Base-by-base conservation (phyloP, 2,113 vertebrate genomes). In the Sturnus vulgaris region DNA sequence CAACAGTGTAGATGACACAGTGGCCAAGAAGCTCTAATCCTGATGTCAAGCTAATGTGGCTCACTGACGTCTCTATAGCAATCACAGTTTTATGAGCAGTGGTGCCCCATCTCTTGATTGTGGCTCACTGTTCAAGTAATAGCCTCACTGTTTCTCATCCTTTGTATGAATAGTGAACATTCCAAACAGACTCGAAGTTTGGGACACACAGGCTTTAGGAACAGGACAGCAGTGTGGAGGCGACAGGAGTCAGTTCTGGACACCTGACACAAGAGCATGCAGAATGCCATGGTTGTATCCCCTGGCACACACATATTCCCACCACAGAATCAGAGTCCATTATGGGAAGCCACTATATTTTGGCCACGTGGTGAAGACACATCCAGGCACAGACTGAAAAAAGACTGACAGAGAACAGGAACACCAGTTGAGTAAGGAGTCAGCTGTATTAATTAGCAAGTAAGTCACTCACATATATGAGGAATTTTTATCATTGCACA, bases 261-360 rank as follows among this genome's bases (percentile, higher is more conserved):
- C 1, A 0, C 22, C 35, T n/a, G 39, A 55, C 49, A 79, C 0
- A 2, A 61, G 6, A 50, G 20, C 73, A 81, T 31, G 42, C 19
- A 33, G 70, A 85, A 79, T 79, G 24, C 28, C 0, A 1, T 0
- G 2, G 25, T 16, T 71, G 9, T 22, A 53, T 66, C 65, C 70
- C 30, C 42, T 13, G 31, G 52, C 22, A 59, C 15, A 22, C 20
- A 46, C 4, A 4, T 11, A 31, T 4, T 59, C 30, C 33, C 49
- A 64, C 7, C 33, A 64, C 21, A 52, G 18, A 68, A 71, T 35
- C n/a, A 64, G 57, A 75, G 60, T 53, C 12, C 0, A 1, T 46
- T 40, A 68, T 2, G 9, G 53, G 13, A 68, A 84, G 39, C 22
- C 76, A 60, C 66, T 39, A 9, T 0, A 0, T 80, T 86, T 71